Evolutionary conservation across 2,888 invertebrate species (phyloP).

Genomic region (Sycophila texana): DNA sequence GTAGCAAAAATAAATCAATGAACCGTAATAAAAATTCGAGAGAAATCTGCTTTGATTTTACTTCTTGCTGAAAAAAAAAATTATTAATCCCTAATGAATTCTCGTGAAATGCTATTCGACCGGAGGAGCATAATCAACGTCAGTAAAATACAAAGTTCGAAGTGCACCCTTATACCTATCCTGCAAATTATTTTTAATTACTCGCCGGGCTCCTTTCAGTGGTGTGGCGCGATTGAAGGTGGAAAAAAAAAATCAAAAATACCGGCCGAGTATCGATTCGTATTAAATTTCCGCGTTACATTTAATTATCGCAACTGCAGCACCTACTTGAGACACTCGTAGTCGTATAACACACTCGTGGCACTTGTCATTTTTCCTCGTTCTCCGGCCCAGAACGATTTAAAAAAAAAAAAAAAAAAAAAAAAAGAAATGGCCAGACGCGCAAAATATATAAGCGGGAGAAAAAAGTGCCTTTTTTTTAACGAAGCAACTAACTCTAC

Average conservation of each 20-base stretch:
- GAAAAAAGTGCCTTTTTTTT: too few relatives aligned
- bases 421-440: not conserved
- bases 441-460: not conserved
- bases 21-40: too few relatives aligned
- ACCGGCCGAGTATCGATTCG: constrained; percentile 5
- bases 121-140: not conserved
- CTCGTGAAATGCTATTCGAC: not conserved
- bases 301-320: constrained; percentile 24
- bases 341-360: not conserved
- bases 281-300: constrained; percentile 29
- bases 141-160: constrained; percentile 1
- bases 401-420: too few relatives aligned
- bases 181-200: constrained; percentile 7
- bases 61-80: not conserved
- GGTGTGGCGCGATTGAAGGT: too few relatives aligned
- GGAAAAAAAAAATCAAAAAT: not conserved
- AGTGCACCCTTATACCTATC: constrained; percentile 1
- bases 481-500: too few relatives aligned
- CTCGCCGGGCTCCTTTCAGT: not conserved
- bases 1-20: too few relatives aligned
- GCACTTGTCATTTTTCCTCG: not conserved
- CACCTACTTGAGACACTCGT: constrained; percentile 25
- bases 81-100: not conserved
- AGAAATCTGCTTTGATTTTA: constrained; percentile 8
- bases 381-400: not conserved